A percentile compares a stretch with the other conserved stretches of the same genome.
Evolutionary conservation across 2,888 invertebrate genomes (phyloP).

Genomic region (Lycaena phlaeas): DNA sequence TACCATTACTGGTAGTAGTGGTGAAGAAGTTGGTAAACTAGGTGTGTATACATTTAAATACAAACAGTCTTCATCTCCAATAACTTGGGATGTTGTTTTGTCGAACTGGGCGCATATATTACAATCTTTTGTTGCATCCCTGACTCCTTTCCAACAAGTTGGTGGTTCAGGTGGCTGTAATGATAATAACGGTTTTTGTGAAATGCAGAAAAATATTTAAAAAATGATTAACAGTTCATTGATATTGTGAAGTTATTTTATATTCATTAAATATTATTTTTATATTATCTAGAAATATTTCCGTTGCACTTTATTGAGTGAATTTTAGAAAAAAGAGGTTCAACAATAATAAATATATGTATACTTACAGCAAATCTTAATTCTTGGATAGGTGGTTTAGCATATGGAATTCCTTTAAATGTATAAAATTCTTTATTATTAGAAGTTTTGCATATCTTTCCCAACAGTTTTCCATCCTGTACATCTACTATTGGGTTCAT

Average conservation of each 20-base stretch:
- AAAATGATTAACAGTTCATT: too few relatives aligned
- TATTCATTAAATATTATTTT: too few relatives aligned
- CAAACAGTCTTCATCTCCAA: conserved; percentile 77
- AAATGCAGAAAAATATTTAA: too few relatives aligned
- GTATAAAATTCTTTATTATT: conserved; percentile 49
- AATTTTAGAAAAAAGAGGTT: too few relatives aligned
- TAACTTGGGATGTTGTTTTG: conserved; percentile 56
- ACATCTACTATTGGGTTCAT: conserved; percentile 34
- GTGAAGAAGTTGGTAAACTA: conserved; percentile 32
- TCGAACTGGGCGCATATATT: conserved; percentile 77
- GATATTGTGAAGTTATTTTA: too few relatives aligned
- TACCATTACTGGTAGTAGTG: conserved; percentile 53
- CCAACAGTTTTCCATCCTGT: conserved; percentile 60
- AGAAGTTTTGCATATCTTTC: conserved; percentile 39
- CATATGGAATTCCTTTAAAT: conserved; percentile 72
- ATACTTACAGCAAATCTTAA: conserved; percentile 47
- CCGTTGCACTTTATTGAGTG: too few relatives aligned
- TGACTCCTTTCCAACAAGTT: conserved; percentile 71
- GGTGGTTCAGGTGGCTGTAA: conserved; percentile 48
- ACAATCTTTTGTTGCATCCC: conserved; percentile 76
- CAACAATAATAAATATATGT: not conserved
- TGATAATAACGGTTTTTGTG: too few relatives aligned
- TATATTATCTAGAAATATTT: too few relatives aligned
- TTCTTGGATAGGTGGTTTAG: conserved; percentile 65
- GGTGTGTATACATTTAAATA: conserved; percentile 80